Conservation (phyloP, 2,113 vertebrate species). For the Echinops telfairi region DNA sequence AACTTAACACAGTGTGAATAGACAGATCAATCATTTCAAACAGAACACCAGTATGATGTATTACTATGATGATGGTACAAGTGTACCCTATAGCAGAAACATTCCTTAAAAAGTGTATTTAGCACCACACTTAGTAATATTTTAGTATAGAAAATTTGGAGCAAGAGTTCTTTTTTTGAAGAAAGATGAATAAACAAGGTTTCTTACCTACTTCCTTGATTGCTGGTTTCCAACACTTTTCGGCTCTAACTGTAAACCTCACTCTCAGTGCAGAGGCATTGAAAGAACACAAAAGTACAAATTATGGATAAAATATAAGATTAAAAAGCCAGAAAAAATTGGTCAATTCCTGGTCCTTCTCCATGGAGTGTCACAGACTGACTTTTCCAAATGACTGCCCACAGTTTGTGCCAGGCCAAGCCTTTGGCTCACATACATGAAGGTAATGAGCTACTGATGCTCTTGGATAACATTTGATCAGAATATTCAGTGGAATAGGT, state of each 20-base stretch:
- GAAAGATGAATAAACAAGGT: slow-evolving; percentile 96
- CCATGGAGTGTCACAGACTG: slow-evolving; percentile 90
- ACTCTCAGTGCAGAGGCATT: slow-evolving; percentile 95
- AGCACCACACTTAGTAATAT: slow-evolving; percentile 91
- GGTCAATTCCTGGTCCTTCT: slow-evolving; percentile 93
- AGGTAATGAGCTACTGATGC: slow-evolving; percentile 80
- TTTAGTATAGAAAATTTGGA: slow-evolving; percentile 98
- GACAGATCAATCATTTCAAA: no score
- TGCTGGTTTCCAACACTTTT: slow-evolving; percentile 96
- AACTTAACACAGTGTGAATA: no score
- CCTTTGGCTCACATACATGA: slow-evolving; percentile 89
- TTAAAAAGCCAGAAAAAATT: slow-evolving; percentile 96
- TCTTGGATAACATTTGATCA: slow-evolving; percentile 79
- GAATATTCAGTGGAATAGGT: slow-evolving; percentile 80
- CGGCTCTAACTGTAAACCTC: slow-evolving; percentile 95
- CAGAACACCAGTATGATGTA: no score
- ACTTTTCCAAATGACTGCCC: slow-evolving; percentile 96
- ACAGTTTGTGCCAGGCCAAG: slow-evolving; percentile 95
- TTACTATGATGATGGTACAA: no score
- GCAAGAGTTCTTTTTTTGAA: slow-evolving; percentile 96
- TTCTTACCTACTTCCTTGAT: slow-evolving; percentile 97
- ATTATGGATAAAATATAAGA: slow-evolving; percentile 93
- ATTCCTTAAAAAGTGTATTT: no score
- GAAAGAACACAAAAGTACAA: slow-evolving; percentile 95
- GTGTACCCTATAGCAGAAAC: no score